Base-by-base conservation (phyloP, 2,113 vertebrate genomes). In the Xenopus tropicalis region DNA sequence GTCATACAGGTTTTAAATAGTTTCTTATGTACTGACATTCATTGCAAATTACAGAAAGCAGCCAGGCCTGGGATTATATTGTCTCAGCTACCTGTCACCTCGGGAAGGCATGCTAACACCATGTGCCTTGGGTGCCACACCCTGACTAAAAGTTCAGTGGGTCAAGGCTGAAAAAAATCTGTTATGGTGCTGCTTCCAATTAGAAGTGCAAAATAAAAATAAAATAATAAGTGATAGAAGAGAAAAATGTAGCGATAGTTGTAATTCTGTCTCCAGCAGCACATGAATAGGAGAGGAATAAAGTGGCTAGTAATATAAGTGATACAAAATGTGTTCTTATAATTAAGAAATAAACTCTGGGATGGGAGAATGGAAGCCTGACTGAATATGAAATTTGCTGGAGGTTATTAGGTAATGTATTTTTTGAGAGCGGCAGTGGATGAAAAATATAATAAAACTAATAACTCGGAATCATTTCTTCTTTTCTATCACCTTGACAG, bases 371-470 rank as follows among this genome's bases (percentile, higher is more conserved):
- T 61, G 72, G 66, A 65, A 24, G 56, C 69, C 52, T 80, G 67
- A 14, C 57, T 44, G 77, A 64, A 70, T 72, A 70, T 80, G 71
- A 78, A 74, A 79, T 64, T 81, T 72, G 59, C 78, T 61, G 79
- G 71, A 81, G 80, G 70, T 81, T 88, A 81, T 78, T 84, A 83
- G 83, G 65, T 79, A 78, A 84, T 79, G 65, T 80, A 84, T 78
- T 37, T 81, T 86, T 76, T 74, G 79, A 65, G 77, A 79, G 79
- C 54, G 52, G 78, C 74, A 82, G 72, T 83, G 79, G 78, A 77
- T 82, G 80, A 68, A 61, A 61, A 79, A 82, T 78, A 79, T 59
- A 72, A 79, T 75, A 75, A 71, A 58, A 80, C 77, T 14, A 78
- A 74, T 62, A 72, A 73, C 77, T 77, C 63, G 70, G 79, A 78